Evolutionary conservation across 1,140 invertebrate species (phyloP), one percentile per base, ranked within the genome.

Genomic region (Diorhabda sublineata): DNA sequence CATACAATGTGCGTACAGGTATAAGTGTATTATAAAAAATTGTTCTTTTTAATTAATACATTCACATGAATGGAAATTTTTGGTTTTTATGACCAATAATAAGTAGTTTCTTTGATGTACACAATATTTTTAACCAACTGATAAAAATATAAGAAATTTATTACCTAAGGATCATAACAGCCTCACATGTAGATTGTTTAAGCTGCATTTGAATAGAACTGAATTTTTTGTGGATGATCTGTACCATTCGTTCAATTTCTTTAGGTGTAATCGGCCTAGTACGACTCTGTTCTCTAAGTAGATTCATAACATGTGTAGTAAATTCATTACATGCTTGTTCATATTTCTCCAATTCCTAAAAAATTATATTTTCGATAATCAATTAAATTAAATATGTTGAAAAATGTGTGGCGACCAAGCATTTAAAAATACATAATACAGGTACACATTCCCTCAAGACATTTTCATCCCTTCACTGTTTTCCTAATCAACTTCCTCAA

Each of bases 321-420:
- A 99, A 99, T 86, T 99, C 98, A 82, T 97, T 97, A 86, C 98
- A 99, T 4, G 98, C 97, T 89, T 99, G 88, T 85, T 99, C 97
- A 8, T 70, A 70, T 60, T 67, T 67, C 26, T 67, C 65, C 44
- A 67, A 45, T 45, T 67, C 65, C 45, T 52, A n/a, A 6, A 52
- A 52, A 52, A 26, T 26, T 26, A 26, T 26, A 26, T 26, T 26
- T 26, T 26, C 26, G 26, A 26, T 26, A 26, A 26, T 26, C 0
- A 26, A 26, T 26, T 26, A 26, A 26, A 26, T 26, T 26, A 26
- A 26, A 26, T 26, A 26, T 1, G 26, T 26, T 26, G 26, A 26
- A 26, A 26, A 26, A 26, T 26, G 26, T 26, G 26, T 26, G 26
- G 26, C 26, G 26, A 26, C 26, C 26, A 26, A 26, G 26, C 26